A percentile compares a stretch with the other conserved stretches of the same genome.
Conservation (phyloP, 1,140 invertebrate genomes). For the Antheraea pernyi region DNA sequence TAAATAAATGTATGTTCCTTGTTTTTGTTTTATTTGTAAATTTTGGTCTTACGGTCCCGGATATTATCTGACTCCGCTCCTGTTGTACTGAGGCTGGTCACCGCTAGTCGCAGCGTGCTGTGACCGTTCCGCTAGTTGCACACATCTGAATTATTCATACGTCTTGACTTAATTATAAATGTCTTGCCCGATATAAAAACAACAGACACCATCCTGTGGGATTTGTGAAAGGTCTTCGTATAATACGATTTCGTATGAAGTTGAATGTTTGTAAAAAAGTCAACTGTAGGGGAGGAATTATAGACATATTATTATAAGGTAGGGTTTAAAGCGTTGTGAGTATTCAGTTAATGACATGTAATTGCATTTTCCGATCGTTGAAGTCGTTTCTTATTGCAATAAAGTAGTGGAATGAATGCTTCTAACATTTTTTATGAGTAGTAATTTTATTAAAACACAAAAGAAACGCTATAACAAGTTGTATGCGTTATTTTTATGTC, state of each 20-base stretch:
- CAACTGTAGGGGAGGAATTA: neutral
- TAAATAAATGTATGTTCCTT: too few species aligned
- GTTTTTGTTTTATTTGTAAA: neutral
- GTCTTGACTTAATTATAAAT: slow-evolving; percentile 63
- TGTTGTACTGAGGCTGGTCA: slow-evolving; percentile 18
- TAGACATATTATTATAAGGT: neutral
- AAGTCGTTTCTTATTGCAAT: neutral
- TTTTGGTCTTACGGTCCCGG: neutral
- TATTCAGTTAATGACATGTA: neutral
- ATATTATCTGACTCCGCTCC: neutral
- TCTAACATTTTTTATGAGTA: neutral
- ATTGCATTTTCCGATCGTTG: neutral
- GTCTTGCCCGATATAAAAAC: slow-evolving; percentile 64
- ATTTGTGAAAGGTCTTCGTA: slow-evolving; percentile 32
- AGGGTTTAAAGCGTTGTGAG: neutral
- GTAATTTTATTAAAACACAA: neutral
- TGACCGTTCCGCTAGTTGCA: slow-evolving; percentile 56
- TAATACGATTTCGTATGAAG: slow-evolving; percentile 15
- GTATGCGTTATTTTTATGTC: neutral
- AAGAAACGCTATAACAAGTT: neutral
- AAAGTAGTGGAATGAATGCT: neutral
- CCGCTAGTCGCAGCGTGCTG: slow-evolving; percentile 55
- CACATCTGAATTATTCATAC: slow-evolving; percentile 66
- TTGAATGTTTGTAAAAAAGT: slow-evolving; percentile 6
- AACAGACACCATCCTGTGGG: slow-evolving; percentile 65